phyloP scores from a whole-genome alignment of 1,140 invertebrate genomes.

The Copidosoma floridanum region DNA sequence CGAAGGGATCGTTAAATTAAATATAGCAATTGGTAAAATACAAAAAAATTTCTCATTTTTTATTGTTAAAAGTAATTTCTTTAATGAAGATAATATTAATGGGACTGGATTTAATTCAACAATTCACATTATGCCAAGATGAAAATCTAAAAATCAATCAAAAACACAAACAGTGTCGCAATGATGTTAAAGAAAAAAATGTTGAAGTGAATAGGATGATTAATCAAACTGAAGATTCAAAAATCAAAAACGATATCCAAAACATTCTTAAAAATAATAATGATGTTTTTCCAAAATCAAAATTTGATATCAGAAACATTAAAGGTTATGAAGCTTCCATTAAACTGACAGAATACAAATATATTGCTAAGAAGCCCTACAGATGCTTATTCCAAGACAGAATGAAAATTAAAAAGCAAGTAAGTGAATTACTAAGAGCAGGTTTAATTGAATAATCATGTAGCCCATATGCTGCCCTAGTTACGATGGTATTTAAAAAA shows the following conservation, averaged over 20 bases:
- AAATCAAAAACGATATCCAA: too few species aligned
- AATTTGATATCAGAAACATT: neutral
- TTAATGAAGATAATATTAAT: conserved; percentile 8
- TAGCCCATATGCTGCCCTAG: neutral
- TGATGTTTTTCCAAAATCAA: neutral
- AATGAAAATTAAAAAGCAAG: too few species aligned
- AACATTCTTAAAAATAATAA: neutral
- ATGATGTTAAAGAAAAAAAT: neutral
- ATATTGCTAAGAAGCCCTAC: neutral
- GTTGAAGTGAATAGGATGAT: too few species aligned
- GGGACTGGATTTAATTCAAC: conserved; percentile 1
- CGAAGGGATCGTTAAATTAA: neutral
- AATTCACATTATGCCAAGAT: conserved; percentile 8
- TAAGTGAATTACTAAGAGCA: neutral
- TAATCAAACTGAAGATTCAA: too few species aligned
- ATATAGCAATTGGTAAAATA: neutral
- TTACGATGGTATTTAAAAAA: neutral
- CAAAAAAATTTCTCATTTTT: neutral
- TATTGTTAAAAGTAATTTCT: conserved; percentile 6
- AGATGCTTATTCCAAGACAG: too few species aligned
- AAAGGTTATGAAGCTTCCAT: too few species aligned
- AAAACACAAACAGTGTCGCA: too few species aligned
- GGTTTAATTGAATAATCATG: neutral
- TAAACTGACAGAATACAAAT: neutral
- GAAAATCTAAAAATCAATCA: conserved; percentile 2